Conservation (phyloP, 2,113 vertebrate genomes). For the Peromyscus californicus region DNA sequence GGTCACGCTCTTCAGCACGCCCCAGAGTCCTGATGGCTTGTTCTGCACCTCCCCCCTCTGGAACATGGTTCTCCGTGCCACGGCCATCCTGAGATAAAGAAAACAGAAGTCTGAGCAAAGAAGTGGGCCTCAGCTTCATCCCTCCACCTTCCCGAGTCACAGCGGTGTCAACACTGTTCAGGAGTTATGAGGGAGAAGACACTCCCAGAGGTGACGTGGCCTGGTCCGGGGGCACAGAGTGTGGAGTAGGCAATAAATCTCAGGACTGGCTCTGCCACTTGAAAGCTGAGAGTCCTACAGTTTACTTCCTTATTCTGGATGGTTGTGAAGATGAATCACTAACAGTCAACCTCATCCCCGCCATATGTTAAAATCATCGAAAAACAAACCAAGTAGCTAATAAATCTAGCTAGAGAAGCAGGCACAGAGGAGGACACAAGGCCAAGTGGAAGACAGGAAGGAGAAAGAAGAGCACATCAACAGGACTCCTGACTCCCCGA, state of each 20-base stretch:
- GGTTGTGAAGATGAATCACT: neutral
- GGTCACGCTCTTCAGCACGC: constrained; percentile 99
- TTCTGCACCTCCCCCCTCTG: constrained; percentile 97
- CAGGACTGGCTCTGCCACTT: neutral
- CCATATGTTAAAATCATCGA: neutral
- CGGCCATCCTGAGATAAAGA: constrained; percentile 93
- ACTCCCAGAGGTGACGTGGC: neutral
- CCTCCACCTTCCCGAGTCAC: neutral
- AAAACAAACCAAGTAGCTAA: neutral
- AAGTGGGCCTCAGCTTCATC: neutral
- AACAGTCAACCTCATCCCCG: neutral
- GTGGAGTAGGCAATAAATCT: neutral
- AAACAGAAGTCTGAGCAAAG: constrained; percentile 62
- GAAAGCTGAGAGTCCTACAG: neutral
- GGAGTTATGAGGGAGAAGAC: neutral
- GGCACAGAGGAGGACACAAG: neutral
- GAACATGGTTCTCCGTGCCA: constrained; percentile 97
- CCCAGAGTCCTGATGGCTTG: constrained; percentile 97
- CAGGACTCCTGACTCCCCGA: neutral
- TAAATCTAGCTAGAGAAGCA: neutral
- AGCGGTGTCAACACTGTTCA: neutral
- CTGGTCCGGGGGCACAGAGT: neutral
- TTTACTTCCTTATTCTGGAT: constrained; percentile 17
- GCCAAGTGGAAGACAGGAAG: neutral
- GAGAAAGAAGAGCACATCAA: constrained; percentile 6